Evolutionary conservation across 2,888 invertebrate species (phyloP).

Genomic region (Mamestra brassicae): DNA sequence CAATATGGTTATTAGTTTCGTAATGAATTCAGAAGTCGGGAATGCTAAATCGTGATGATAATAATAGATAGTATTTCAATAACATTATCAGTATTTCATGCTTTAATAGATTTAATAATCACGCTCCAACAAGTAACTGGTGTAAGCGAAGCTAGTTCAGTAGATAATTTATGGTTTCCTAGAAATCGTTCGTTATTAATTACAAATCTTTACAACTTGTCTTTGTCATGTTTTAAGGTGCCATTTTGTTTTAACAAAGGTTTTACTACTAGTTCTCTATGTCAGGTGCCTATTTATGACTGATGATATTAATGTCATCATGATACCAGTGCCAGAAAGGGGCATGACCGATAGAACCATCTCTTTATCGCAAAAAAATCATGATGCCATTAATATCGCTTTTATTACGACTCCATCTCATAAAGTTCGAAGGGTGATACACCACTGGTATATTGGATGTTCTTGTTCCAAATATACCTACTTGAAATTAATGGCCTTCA

Average conservation of each 20-base stretch:
- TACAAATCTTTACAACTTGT: constrained; percentile 13
- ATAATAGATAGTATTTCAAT: constrained; percentile 44
- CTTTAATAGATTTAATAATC: constrained; percentile 37
- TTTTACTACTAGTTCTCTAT: background rate
- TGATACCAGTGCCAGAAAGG: background rate
- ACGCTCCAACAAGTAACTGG: constrained; percentile 13
- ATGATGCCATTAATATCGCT: background rate
- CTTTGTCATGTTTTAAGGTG: background rate
- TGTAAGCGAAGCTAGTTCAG: constrained; percentile 7
- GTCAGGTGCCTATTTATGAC: too few relatives aligned
- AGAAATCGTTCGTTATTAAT: constrained; percentile 7
- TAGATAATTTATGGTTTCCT: constrained; percentile 8
- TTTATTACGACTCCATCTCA: background rate
- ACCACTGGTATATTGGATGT: background rate
- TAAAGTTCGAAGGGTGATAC: background rate
- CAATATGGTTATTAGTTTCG: constrained; percentile 62
- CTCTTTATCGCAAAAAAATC: background rate
- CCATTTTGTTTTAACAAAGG: background rate
- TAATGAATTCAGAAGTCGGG: constrained; percentile 62
- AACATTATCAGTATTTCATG: too few relatives aligned
- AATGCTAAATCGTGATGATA: constrained; percentile 55
- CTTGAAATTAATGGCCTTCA: background rate
- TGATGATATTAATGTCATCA: background rate
- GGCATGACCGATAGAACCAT: background rate
- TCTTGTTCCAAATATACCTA: too few relatives aligned